phyloP scores from a whole-genome alignment of 2,888 invertebrate genomes.

The Tryphoninae sp. region DNA sequence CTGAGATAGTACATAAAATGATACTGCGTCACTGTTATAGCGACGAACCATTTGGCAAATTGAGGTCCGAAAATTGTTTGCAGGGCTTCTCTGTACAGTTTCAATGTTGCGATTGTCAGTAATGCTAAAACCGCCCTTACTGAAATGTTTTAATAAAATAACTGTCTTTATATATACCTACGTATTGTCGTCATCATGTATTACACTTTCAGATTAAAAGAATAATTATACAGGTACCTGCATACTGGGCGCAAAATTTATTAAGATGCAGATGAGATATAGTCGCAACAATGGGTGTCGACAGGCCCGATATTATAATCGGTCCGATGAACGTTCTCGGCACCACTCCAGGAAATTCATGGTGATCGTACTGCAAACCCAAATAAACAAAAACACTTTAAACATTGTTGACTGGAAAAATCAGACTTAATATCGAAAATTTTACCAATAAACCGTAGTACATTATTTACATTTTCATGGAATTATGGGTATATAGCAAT shows the following conservation, averaged over 20 bases:
- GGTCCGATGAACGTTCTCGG: slow-evolving; percentile 98
- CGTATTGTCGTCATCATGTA: slow-evolving; percentile 6
- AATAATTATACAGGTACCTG: slow-evolving; percentile 84
- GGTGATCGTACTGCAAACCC: slow-evolving; percentile 95
- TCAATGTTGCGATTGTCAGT: slow-evolving; percentile 89
- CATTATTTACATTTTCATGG: too few relatives aligned
- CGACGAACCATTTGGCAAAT: slow-evolving; percentile 91
- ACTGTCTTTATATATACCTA: slow-evolving; percentile 51
- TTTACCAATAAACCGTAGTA: too few relatives aligned
- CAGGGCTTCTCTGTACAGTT: slow-evolving; percentile 88
- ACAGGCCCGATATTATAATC: slow-evolving; percentile 88
- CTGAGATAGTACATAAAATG: slow-evolving; percentile 99
- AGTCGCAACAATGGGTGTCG: slow-evolving; percentile 89
- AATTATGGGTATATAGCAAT: too few relatives aligned
- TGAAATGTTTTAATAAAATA: slow-evolving; percentile 82
- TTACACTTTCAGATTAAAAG: slow-evolving; percentile 24
- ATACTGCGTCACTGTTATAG: slow-evolving; percentile 95
- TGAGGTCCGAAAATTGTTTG: slow-evolving; percentile 89
- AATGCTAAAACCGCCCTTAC: slow-evolving; percentile 91
- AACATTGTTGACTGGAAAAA: not conserved
- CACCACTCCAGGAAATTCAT: slow-evolving; percentile 98
- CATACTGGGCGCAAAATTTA: slow-evolving; percentile 95
- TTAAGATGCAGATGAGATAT: slow-evolving; percentile 87
- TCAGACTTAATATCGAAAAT: too few relatives aligned
- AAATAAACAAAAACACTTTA: not conserved